phyloP scores from a whole-genome alignment of 2,113 vertebrate genomes.

The Mormyrus iriodes region DNA sequence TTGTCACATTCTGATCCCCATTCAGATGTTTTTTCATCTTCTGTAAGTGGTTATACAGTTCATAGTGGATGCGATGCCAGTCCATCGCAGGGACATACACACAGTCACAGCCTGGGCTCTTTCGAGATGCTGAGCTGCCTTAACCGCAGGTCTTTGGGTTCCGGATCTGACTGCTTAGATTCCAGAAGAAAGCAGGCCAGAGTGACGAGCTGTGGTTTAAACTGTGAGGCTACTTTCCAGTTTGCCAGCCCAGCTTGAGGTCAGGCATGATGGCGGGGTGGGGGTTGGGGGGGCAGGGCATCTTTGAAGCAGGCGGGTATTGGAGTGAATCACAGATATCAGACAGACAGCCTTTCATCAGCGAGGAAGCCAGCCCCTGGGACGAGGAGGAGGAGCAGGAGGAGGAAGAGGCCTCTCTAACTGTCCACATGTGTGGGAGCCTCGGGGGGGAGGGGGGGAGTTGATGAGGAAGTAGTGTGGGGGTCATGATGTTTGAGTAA shows the following conservation, averaged over 20 bases:
- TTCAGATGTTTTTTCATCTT: not conserved
- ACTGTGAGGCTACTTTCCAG: not conserved
- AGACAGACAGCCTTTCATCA: slow-evolving; percentile 16
- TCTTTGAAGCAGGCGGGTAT: slow-evolving; percentile 6
- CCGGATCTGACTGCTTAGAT: not conserved
- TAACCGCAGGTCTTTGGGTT: not conserved
- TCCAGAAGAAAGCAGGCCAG: not conserved
- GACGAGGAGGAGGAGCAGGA: not conserved
- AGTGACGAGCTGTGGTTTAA: not conserved
- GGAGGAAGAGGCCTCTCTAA: slow-evolving; percentile 22
- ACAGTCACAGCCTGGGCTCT: not conserved
- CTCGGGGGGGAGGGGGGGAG: not conserved
- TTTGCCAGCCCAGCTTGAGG: slow-evolving; percentile 1
- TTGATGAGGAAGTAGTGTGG: not conserved
- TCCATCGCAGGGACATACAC: not conserved
- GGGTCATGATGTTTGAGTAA: not conserved
- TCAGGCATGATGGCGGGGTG: not conserved
- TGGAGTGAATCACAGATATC: slow-evolving; percentile 16
- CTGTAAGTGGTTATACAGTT: not conserved
- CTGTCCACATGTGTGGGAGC: slow-evolving; percentile 21
- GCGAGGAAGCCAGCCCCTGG: not conserved
- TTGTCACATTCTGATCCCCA: not conserved
- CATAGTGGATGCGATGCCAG: not conserved
- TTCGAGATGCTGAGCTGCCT: not conserved
- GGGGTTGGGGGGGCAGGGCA: not conserved